phyloP scores from a whole-genome alignment of 2,113 vertebrate species.

The Sylvietta virens region DNA sequence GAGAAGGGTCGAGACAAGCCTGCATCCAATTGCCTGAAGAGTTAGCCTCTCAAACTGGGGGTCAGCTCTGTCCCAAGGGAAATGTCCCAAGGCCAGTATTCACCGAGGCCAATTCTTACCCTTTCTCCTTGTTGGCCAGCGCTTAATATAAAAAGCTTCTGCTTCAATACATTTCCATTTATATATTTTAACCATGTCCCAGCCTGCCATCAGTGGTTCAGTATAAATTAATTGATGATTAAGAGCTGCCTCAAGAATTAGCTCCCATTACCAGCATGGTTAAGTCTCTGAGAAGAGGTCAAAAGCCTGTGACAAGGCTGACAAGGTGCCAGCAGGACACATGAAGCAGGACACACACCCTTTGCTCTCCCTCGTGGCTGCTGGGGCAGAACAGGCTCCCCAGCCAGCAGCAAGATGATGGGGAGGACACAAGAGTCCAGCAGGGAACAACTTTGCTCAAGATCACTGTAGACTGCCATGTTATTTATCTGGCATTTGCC shows the following conservation, averaged over 20 bases:
- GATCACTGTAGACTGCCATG: not conserved
- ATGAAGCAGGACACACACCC: too few species aligned
- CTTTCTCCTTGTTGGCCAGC: not conserved
- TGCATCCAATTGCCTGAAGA: not conserved
- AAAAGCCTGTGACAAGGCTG: not conserved
- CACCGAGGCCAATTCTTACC: not conserved
- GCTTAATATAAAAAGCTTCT: not conserved
- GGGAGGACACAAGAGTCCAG: not conserved
- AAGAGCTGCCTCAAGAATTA: not conserved
- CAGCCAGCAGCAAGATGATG: fast-evolving
- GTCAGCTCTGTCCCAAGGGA: not conserved
- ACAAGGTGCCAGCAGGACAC: not conserved
- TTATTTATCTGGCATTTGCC: not conserved
- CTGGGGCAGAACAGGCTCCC: not conserved
- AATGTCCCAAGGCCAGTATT: not conserved
- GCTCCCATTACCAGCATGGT: not conserved
- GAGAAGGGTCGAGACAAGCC: not conserved
- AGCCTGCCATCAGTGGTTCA: not conserved
- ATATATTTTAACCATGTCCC: not conserved
- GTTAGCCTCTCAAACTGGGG: not conserved
- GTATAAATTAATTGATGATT: not conserved
- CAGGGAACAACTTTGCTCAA: not conserved
- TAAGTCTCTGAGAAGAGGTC: not conserved
- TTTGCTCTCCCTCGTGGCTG: fast-evolving
- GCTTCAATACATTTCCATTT: slow-evolving; percentile 6